These are phyloP conservation scores for Epinephelus cyanopodus DNA, from an alignment of 2,113 vertebrate species.

Conservation along the genomic window DNA sequence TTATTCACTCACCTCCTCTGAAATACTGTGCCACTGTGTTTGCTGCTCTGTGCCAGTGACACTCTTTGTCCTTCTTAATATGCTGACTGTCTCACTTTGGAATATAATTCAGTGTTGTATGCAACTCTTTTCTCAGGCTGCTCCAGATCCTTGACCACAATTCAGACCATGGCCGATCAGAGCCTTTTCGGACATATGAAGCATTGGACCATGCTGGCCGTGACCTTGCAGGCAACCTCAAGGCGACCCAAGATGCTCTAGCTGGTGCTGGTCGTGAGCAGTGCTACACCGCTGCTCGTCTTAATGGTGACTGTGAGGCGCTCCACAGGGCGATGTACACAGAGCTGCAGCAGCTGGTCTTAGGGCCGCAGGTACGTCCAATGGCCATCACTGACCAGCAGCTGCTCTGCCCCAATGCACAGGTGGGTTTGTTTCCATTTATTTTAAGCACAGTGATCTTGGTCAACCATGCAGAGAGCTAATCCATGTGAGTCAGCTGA, in stretches of 20 bases:
- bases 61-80: neutral
- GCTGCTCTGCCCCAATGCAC: conserved; percentile 83
- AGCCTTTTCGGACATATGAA: conserved; percentile 90
- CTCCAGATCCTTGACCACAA: conserved; percentile 86
- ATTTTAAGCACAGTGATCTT: conserved; percentile 2
- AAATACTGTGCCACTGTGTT: neutral
- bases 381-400: conserved; percentile 73
- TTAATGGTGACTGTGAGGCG: conserved; percentile 81
- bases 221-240: conserved; percentile 83
- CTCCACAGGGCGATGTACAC: conserved; percentile 84
- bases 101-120: neutral
- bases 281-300: conserved; percentile 75
- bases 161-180: conserved; percentile 77
- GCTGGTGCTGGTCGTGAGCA: conserved; percentile 81
- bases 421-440: conserved; percentile 80
- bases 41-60: neutral
- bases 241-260: conserved; percentile 78
- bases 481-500: conserved; percentile 58
- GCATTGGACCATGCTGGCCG: conserved; percentile 85
- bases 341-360: conserved; percentile 86
- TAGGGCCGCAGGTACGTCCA: conserved; percentile 88
- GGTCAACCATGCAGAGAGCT: neutral
- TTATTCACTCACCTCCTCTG: neutral
- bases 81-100: neutral
- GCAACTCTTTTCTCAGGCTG: conserved; percentile 80